Evolutionary conservation across 2,113 vertebrate genomes (phyloP).

Genomic region (Craseonycteris thonglongyai): DNA sequence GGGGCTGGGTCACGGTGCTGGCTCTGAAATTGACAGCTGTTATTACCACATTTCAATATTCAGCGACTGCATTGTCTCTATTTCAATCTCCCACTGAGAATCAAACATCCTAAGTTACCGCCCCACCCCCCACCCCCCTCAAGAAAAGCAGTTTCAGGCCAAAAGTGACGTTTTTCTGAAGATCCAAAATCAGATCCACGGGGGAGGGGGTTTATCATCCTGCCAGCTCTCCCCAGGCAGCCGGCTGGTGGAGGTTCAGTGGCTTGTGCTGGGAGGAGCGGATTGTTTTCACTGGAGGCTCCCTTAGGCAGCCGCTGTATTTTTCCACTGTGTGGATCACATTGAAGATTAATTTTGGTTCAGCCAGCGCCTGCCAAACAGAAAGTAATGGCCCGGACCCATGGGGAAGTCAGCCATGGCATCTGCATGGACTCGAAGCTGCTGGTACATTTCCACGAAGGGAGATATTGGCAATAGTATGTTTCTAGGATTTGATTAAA

Average conservation of each 20-base stretch:
- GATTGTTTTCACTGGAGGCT: constrained; percentile 39
- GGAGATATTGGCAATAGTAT: not conserved
- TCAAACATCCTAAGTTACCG: not conserved
- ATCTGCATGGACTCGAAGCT: not conserved
- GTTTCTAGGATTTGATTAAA: constrained; percentile 48
- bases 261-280: not conserved
- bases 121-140: too few species aligned
- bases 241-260: not conserved
- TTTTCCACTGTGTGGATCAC: constrained; percentile 66
- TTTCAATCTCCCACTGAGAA: not conserved
- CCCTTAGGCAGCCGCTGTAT: constrained; percentile 49
- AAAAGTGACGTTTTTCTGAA: not conserved
- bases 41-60: not conserved
- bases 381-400: constrained; percentile 45
- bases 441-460: constrained; percentile 52
- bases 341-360: constrained; percentile 57
- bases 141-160: not conserved
- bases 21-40: not conserved
- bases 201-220: not conserved
- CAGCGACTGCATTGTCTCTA: not conserved
- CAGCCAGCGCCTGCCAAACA: constrained; percentile 47
- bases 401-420: constrained; percentile 11
- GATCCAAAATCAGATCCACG: too few species aligned
- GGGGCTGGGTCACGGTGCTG: not conserved
- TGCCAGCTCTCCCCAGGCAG: not conserved